These are phyloP conservation scores for Petrophora chlorosata DNA, from an alignment of 2,888 invertebrate species.

Conservation along the genomic window DNA sequence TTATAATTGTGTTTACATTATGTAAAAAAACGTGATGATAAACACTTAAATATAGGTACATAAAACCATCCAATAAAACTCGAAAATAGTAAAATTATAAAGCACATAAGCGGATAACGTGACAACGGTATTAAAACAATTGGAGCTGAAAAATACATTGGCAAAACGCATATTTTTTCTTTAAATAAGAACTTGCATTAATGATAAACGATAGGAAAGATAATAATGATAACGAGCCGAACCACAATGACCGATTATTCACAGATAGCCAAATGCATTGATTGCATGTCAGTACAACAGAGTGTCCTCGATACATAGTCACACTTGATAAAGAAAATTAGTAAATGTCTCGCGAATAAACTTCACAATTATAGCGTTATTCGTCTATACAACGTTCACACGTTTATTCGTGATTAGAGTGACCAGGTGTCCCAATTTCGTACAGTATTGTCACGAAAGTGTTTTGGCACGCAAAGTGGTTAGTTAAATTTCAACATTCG, in stretches of 20 bases:
- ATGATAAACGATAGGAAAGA: constrained; percentile 10
- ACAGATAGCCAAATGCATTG: constrained; percentile 24
- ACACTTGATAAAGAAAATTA: constrained; percentile 24
- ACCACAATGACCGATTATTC: constrained; percentile 12
- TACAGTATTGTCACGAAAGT: constrained; percentile 39
- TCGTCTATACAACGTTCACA: constrained; percentile 13
- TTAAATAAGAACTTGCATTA: constrained; percentile 7
- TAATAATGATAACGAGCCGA: not conserved
- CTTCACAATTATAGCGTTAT: constrained; percentile 18
- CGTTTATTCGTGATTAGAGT: constrained; percentile 39
- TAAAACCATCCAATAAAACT: constrained; percentile 3
- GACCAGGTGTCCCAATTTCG: constrained; percentile 45
- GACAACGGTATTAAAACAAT: not conserved
- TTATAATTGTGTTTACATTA: too few species aligned
- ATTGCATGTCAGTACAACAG: constrained; percentile 15
- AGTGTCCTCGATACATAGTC: constrained; percentile 16
- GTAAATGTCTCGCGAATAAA: constrained; percentile 22
- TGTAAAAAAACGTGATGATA: too few species aligned
- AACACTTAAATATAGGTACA: too few species aligned
- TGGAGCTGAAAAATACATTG: not conserved
- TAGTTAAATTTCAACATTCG: constrained; percentile 33
- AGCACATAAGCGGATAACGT: not conserved
- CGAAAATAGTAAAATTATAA: constrained; percentile 1
- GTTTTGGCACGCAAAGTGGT: constrained; percentile 38
- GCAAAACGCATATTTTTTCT: constrained; percentile 10